These are phyloP conservation scores for Xanthia togata DNA, from an alignment of 2,888 invertebrate genomes.

Conservation along the genomic window DNA sequence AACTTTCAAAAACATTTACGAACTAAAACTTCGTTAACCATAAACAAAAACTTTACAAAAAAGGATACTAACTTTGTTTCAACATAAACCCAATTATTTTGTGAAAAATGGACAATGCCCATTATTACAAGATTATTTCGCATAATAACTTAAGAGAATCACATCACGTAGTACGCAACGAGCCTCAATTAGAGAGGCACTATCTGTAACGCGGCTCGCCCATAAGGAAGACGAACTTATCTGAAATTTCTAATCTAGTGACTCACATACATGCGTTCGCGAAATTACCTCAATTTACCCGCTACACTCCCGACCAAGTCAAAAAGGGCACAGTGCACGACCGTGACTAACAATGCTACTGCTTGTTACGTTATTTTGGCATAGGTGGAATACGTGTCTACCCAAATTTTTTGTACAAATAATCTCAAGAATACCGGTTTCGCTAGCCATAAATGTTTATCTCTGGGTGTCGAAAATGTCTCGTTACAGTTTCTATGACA, in stretches of 20 bases:
- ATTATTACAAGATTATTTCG: constrained; percentile 70
- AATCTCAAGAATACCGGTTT: constrained; percentile 66
- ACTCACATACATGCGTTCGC: constrained; percentile 80
- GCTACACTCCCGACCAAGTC: constrained; percentile 57
- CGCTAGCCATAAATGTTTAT: constrained; percentile 69
- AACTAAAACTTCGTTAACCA: background rate
- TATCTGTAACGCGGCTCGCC: constrained; percentile 81
- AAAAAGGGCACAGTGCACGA: constrained; percentile 68
- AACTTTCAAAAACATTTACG: background rate
- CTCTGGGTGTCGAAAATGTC: constrained; percentile 75
- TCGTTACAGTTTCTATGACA: constrained; percentile 71
- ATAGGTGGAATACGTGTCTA: constrained; percentile 58
- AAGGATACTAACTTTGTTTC: background rate
- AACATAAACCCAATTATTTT: constrained; percentile 64
- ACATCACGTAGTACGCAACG: constrained; percentile 79
- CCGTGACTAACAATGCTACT: constrained; percentile 66
- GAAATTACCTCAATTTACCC: constrained; percentile 75
- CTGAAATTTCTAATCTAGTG: constrained; percentile 86
- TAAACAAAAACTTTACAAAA: constrained; percentile 8
- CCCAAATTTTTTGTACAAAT: constrained; percentile 33
- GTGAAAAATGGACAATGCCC: constrained; percentile 69
- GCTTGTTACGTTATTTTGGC: constrained; percentile 42
- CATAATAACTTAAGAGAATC: constrained; percentile 75
- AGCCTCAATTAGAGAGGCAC: constrained; percentile 81
- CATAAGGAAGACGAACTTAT: constrained; percentile 84